Base-by-base conservation (phyloP, 2,797 vertebrate species). In the Diplodus sargus region DNA sequence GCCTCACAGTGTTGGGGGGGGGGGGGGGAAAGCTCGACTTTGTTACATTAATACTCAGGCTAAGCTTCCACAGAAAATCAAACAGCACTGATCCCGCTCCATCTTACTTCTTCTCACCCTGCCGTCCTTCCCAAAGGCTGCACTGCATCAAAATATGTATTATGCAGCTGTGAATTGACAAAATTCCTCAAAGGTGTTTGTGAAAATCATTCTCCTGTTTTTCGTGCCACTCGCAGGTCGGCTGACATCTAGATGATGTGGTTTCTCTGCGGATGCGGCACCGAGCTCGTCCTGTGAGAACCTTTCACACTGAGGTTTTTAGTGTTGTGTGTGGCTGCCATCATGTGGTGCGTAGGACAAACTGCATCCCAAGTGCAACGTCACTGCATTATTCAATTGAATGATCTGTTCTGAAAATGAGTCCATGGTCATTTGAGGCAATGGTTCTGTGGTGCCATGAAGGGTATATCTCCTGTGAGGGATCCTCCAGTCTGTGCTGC, bases 11-110 rank as follows among this genome's bases (percentile, higher is more conserved):
- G 58, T 63, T 69, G 39, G 39, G 28, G 49, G 34, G 34, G 25
- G n/a, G 39, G 39, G 28, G 49, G 49, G 47, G 47, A 22, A 74
- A 78, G 48, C 53, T 58, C 7, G 51, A 79, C 78, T 80, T 74
- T 79, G 79, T 82, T 58, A 66, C 81, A 85, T 87, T 84, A 65
- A 78, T 87, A 81, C 56, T 84, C 53, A 58, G 76, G 30, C 71
- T 88, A 56, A 13, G 74, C 74, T 60, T 82, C 48, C 70, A 76
- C 59, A 81, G 72, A 68, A 90, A 88, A 86, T 90, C 80, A 82
- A 89, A 86, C 39, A 1, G 18, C 74, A 83, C 90, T 57, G 83
- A 91, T 91, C 52, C 43, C 2, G 0, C 42, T 64, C 65, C 6
- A n/a, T 72, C 58, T 54, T 8, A 0, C 54, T 52, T 52, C 49